phyloP scores from a whole-genome alignment of 2,888 invertebrate genomes.

The Hetaerina titia region DNA sequence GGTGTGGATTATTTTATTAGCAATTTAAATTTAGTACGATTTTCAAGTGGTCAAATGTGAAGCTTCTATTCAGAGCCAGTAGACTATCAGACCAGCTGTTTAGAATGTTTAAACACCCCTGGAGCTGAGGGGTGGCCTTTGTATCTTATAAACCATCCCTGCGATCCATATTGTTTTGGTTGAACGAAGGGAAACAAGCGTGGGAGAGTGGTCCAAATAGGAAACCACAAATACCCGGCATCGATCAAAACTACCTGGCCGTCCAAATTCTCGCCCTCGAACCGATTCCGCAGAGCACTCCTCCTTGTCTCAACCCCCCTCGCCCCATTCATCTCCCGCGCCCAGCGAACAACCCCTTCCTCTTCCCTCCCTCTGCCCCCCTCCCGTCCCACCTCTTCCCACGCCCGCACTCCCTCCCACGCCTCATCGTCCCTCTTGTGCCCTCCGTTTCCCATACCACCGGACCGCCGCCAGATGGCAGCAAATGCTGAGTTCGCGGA shows the following conservation, averaged over 20 bases:
- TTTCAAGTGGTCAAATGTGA: neutral
- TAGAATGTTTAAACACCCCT: too few species aligned
- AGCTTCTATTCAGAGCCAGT: neutral
- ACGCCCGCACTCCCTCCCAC: neutral
- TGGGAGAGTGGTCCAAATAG: neutral
- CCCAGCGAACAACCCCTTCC: too few species aligned
- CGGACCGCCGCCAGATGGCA: neutral
- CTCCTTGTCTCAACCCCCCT: neutral
- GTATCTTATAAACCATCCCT: too few species aligned
- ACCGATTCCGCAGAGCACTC: neutral
- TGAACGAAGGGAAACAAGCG: too few species aligned
- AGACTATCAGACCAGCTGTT: neutral
- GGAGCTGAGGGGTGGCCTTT: too few species aligned
- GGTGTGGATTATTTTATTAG: too few species aligned
- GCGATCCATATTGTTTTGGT: too few species aligned
- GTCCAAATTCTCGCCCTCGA: neutral
- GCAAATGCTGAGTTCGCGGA: slow-evolving; percentile 21
- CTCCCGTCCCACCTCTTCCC: neutral
- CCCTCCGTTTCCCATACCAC: neutral
- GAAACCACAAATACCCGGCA: neutral
- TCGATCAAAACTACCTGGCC: too few species aligned
- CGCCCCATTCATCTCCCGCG: too few species aligned
- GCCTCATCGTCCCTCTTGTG: neutral
- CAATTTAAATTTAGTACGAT: neutral
- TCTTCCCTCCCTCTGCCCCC: too few species aligned